phyloP scores from a whole-genome alignment of 2,797 vertebrate genomes.

The Danio jaintianensis region DNA sequence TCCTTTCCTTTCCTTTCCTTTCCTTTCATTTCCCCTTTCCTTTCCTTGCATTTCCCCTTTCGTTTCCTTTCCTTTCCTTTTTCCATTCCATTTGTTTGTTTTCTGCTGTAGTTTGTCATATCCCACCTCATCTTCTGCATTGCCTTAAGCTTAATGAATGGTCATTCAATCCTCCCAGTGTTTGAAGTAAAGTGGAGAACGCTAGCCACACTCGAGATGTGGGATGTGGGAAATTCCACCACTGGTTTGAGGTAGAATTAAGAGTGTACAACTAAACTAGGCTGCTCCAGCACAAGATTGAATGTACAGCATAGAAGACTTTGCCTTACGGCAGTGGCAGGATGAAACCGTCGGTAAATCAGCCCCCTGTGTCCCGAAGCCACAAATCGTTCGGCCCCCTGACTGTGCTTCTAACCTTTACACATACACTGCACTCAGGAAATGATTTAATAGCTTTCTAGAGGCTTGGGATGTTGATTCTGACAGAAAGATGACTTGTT shows the following conservation, averaged over 20 bases:
- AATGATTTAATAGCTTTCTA: slow-evolving; percentile 58
- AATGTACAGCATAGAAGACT: slow-evolving; percentile 24
- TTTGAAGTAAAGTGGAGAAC: slow-evolving; percentile 31
- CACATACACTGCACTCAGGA: slow-evolving; percentile 52
- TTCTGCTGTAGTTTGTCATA: background rate
- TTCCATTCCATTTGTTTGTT: background rate
- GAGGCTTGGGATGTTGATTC: slow-evolving; percentile 49
- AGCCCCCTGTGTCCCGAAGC: slow-evolving; percentile 41
- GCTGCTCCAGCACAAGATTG: slow-evolving; percentile 35
- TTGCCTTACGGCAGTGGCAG: slow-evolving; percentile 35
- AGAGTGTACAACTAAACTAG: slow-evolving; percentile 30
- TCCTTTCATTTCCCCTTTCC: background rate
- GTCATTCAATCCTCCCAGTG: background rate
- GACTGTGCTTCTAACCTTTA: slow-evolving; percentile 55
- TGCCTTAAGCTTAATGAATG: slow-evolving; percentile 1
- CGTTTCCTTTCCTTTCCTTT: background rate
- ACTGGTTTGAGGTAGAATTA: slow-evolving; percentile 29
- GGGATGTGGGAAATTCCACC: slow-evolving; percentile 18
- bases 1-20: background rate
- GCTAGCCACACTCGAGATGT: background rate
- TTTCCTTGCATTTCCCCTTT: background rate
- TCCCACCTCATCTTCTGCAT: background rate
- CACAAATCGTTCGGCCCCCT: slow-evolving; percentile 43
- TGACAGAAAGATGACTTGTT: slow-evolving; percentile 50
- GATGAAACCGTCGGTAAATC: slow-evolving; percentile 38